These are phyloP conservation scores for Zaprionus ghesquierei DNA, from an alignment of 1,140 invertebrate species.

Conservation along the genomic window DNA sequence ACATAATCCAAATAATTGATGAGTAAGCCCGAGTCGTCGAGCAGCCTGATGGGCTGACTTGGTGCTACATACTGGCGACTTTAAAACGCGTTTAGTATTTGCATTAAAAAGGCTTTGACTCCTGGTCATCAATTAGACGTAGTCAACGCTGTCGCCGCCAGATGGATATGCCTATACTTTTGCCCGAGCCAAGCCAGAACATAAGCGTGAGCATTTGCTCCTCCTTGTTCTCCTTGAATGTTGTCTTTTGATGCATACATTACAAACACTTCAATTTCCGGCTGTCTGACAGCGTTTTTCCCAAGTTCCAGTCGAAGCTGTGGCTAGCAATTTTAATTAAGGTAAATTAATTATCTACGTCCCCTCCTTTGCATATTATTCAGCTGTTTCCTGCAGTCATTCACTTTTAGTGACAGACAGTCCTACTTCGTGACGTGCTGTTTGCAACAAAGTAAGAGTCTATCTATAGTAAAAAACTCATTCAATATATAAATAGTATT, in stretches of 20 bases:
- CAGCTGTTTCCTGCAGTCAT: not conserved
- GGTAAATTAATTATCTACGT: conserved; percentile 72
- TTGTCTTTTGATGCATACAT: conserved; percentile 40
- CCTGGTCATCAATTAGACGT: conserved; percentile 66
- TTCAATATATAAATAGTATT: too few species aligned
- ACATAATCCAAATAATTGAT: conserved; percentile 78
- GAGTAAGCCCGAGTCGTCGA: conserved; percentile 34
- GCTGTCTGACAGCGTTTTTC: conserved; percentile 30
- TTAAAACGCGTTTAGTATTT: conserved; percentile 48
- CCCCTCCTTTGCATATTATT: conserved; percentile 26
- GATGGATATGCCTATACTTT: conserved; percentile 42
- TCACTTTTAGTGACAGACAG: not conserved
- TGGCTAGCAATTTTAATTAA: conserved; percentile 70
- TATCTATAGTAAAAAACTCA: too few species aligned
- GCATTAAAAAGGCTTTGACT: conserved; percentile 64
- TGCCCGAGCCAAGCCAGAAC: not conserved
- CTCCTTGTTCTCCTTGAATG: not conserved
- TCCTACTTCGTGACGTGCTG: not conserved
- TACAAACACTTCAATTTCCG: conserved; percentile 76
- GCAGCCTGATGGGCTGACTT: not conserved
- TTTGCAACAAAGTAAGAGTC: not conserved
- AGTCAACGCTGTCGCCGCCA: conserved; percentile 49
- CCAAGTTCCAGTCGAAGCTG: not conserved
- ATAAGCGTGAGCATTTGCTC: not conserved
- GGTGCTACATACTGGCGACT: conserved; percentile 1